Base-by-base conservation (phyloP, 2,113 vertebrate genomes). In the Cyanoderma ruficeps region DNA sequence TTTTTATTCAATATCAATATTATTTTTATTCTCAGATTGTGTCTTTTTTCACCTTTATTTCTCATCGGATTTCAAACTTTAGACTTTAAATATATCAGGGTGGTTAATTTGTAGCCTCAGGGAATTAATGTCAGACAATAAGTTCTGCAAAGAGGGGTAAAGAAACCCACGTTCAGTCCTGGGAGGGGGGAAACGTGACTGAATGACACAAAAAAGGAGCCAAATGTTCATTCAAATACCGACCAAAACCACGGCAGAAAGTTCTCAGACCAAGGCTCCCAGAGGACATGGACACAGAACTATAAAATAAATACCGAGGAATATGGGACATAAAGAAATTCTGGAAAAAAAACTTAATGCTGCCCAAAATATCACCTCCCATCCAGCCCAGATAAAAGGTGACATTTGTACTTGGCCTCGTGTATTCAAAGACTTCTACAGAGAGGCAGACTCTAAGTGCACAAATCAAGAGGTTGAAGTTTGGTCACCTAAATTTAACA, bases 151-250 rank as follows among this genome's bases (percentile, higher is more conserved):
- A 93, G 39, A 89, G 15, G 60, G 16, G 31, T 75, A 64, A 70
- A 64, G 60, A 76, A 87, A 49, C 31, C 42, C 44, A 82, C 33
- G 55, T 75, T 87, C 47, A 42, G 37, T 39, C 50, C 33, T 42
- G 55, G 33, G 15, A 46, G 23, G 23, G 11, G 42, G 7, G 4
- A 79, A 75, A 42, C 68, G 30, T 72, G 88, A 88, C 70, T 92
- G 28, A 81, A 65, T 76, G 91, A 81, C 60, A 93, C 41, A 82
- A 77, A 95, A 87, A 63, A 80, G 76, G 92, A 95, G 94, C 30
- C 90, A 81, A 94, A 92, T 94, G 71, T 74, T 93, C 82, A 79
- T 96, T 97, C 87, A 97, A 97, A 98, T 97, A 96, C 92, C 61
- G 7, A 93, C 83, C 65, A 89, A 97, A 98, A 96, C 83, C 83